Conservation (phyloP, 2,888 invertebrate genomes). For the Acleris emargana region DNA sequence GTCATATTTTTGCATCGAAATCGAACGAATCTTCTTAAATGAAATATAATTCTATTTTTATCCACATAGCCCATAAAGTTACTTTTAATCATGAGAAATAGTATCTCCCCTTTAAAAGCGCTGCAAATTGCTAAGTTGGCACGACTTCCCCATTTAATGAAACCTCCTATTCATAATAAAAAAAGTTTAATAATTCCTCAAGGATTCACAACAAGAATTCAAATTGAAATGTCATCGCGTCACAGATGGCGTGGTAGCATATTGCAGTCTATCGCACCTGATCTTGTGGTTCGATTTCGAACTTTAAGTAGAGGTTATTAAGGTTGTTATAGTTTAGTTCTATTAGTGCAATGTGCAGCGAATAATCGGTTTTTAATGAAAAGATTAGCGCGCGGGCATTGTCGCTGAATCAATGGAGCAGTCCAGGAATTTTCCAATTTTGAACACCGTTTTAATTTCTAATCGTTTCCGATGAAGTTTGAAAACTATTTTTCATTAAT, state of each 20-base stretch:
- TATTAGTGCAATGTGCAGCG: slow-evolving; percentile 80
- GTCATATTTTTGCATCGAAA: too few species aligned
- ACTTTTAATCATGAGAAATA: too few species aligned
- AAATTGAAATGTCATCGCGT: slow-evolving; percentile 80
- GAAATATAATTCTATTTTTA: neutral
- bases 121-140: neutral
- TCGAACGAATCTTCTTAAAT: neutral
- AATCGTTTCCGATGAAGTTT: slow-evolving; percentile 19
- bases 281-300: slow-evolving; percentile 41
- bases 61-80: neutral
- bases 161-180: slow-evolving; percentile 15
- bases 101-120: neutral
- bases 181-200: slow-evolving; percentile 32
- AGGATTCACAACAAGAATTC: slow-evolving; percentile 69
- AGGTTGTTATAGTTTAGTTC: slow-evolving; percentile 62
- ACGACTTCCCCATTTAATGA: slow-evolving; percentile 11
- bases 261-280: slow-evolving; percentile 55
- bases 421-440: slow-evolving; percentile 79
- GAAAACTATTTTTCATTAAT: slow-evolving; percentile 1
- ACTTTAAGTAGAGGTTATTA: slow-evolving; percentile 46
- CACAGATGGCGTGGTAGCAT: slow-evolving; percentile 58
- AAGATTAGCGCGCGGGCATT: slow-evolving; percentile 78
- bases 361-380: slow-evolving; percentile 83
- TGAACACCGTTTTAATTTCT: slow-evolving; percentile 42
- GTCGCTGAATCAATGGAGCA: slow-evolving; percentile 69